Base-by-base conservation (phyloP, 2,797 vertebrate genomes). In the Poeciliopsis presidionis region DNA sequence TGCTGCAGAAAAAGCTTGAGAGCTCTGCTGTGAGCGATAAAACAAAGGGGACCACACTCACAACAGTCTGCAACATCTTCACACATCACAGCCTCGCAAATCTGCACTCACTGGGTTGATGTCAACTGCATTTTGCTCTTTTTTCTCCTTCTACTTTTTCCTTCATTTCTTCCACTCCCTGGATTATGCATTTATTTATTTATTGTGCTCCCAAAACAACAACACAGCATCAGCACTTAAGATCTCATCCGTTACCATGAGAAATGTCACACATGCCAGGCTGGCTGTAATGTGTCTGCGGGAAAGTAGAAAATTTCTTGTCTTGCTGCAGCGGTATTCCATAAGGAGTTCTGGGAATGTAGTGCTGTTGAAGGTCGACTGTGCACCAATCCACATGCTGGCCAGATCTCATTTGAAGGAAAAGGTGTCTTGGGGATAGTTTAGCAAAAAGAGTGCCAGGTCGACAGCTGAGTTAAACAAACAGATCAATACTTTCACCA, bases 11-110 rank as follows among this genome's bases (percentile, higher is more conserved):
- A 47, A 83, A 77, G 81, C 85, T 79, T 28, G 69, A 77, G 85
- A 85, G 85, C 89, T 88, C 78, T 90, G 88, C 87, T 83, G 85
- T 6, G 87, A 90, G 94, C 91, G 93, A 93, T 93, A 92, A 94
- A 95, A 94, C 89, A 90, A 93, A 92, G 85, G 85, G 81, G 81
- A 89, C 86, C 90, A 79, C 73, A 84, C 90, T 92, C 91, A 88
- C 93, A 94, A 94, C 89, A 93, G 89, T 77, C 86, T 72, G 84
- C 85, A 82, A 87, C 87, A 91, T 90, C 87, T 94, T 93, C 92
- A 93, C 93, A 95, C 92, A 91, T 95, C 93, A 90, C 88, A 83
- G 90, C 72, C 18, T 89, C 88, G 88, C 92, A 92, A 90, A 88
- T 90, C 90, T 82, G 81, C 90, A 88, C 86, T 85, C 89, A 80